phyloP scores from a whole-genome alignment of 2,888 invertebrate genomes.

The Drosophila acutilabella region DNA sequence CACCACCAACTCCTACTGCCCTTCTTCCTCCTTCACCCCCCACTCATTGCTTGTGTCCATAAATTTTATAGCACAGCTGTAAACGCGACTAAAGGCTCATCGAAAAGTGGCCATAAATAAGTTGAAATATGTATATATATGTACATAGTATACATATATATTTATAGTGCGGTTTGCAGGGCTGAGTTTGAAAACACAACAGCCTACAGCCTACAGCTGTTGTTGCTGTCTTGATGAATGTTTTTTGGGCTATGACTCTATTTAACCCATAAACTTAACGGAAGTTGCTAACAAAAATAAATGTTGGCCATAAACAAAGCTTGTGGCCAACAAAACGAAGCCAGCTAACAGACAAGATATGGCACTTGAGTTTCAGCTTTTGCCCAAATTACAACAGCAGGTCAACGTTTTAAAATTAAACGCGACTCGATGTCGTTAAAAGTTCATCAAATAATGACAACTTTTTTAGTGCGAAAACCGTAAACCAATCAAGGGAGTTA shows the following conservation, averaged over 20 bases:
- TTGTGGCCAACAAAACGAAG: conserved; percentile 23
- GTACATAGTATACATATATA: conserved; percentile 34
- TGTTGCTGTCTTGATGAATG: conserved; percentile 47
- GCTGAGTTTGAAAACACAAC: conserved; percentile 12
- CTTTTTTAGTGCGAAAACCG: conserved; percentile 12
- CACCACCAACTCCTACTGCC: no score
- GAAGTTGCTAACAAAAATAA: conserved; percentile 26
- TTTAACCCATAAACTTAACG: conserved; percentile 41
- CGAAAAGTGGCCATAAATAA: conserved; percentile 79
- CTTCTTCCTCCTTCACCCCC: background rate
- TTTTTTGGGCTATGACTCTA: conserved; percentile 44
- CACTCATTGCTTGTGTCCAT: conserved; percentile 35
- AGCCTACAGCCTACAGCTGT: conserved; percentile 52
- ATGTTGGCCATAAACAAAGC: conserved; percentile 29
- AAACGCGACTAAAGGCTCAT: conserved; percentile 76
- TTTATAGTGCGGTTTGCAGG: conserved; percentile 71
- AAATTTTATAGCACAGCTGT: conserved; percentile 74
- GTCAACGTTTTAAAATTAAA: conserved; percentile 29
- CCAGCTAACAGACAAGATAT: conserved; percentile 1
- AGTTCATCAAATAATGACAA: conserved; percentile 32
- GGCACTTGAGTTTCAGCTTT: conserved; percentile 2
- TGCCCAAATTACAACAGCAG: conserved; percentile 16
- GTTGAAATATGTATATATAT: conserved; percentile 60
- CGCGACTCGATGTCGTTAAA: conserved; percentile 17
- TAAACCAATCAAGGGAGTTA: background rate